Conservation (phyloP, 2,888 invertebrate genomes). For the Nemotelus nigrinus region DNA sequence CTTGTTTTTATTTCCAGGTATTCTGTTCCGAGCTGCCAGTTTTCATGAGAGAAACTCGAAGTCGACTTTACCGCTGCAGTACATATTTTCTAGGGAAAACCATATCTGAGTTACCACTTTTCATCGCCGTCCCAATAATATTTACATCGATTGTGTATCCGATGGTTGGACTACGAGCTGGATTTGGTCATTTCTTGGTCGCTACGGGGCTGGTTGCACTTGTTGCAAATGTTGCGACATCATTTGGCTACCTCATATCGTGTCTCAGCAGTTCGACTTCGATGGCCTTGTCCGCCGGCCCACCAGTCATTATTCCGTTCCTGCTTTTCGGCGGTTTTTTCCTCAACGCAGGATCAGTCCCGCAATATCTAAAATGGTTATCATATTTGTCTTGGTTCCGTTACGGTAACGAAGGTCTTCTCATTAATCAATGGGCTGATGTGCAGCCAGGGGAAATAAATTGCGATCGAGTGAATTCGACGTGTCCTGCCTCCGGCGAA, state of each 20-base stretch:
- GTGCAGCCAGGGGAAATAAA: conserved; percentile 77
- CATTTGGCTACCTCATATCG: conserved; percentile 92
- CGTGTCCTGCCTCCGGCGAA: conserved; percentile 81
- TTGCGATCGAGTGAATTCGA: conserved; percentile 77
- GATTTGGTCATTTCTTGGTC: conserved; percentile 75
- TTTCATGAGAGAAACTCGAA: conserved; percentile 87
- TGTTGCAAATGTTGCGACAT: conserved; percentile 89
- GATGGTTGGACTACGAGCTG: conserved; percentile 84
- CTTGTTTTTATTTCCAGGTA: conserved; percentile 69
- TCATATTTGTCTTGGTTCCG: conserved; percentile 92
- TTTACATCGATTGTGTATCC: conserved; percentile 88
- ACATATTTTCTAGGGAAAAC: conserved; percentile 93
- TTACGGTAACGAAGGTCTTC: conserved; percentile 88
- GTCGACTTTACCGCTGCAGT: conserved; percentile 90
- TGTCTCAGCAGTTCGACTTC: conserved; percentile 84
- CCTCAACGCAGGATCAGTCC: conserved; percentile 89
- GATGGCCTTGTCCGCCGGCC: conserved; percentile 90
- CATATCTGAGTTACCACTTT: conserved; percentile 87
- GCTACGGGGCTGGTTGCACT: conserved; percentile 79
- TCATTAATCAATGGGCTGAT: conserved; percentile 89
- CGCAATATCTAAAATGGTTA: conserved; percentile 84
- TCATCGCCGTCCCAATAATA: conserved; percentile 82
- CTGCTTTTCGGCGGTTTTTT: conserved; percentile 96
- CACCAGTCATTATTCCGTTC: conserved; percentile 92
- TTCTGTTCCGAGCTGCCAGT: conserved; percentile 90